A percentile compares a stretch with the other conserved stretches of the same genome.
Evolutionary conservation across 2,888 invertebrate species (phyloP).

Genomic region (Malthinus flaveolus): DNA sequence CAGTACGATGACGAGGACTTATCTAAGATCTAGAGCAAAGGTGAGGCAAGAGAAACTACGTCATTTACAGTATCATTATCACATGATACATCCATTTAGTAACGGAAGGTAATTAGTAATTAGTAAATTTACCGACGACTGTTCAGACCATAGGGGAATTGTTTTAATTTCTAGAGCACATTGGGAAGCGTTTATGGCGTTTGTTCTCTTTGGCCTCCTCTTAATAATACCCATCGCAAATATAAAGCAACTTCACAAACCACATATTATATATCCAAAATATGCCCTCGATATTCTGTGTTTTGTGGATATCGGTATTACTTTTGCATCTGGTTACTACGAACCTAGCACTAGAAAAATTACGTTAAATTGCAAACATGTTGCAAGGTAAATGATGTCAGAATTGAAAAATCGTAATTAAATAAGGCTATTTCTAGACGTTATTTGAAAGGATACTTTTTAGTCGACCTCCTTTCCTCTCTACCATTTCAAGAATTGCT

Average conservation of each 20-base stretch:
- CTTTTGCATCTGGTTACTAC: conserved; percentile 52
- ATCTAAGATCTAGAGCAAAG: conserved; percentile 40
- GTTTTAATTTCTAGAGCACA: conserved; percentile 16
- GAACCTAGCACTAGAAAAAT: conserved; percentile 47
- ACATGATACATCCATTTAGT: conserved; percentile 54
- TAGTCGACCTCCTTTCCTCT: conserved; percentile 44
- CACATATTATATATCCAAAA: no score
- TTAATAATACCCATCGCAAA: conserved; percentile 32
- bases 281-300: conserved; percentile 40
- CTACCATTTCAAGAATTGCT: no score
- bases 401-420: neutral
- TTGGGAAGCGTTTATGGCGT: conserved; percentile 31
- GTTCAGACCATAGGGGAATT: neutral
- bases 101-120: conserved; percentile 28
- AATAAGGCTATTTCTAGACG: conserved; percentile 38
- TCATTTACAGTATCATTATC: conserved; percentile 32
- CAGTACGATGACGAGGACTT: conserved; percentile 29
- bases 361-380: conserved; percentile 43
- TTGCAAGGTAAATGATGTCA: conserved; percentile 39
- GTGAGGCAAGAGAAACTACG: conserved; percentile 44
- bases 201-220: conserved; percentile 22
- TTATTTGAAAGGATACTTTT: conserved; percentile 45
- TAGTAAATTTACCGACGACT: neutral
- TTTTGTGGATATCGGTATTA: conserved; percentile 44
- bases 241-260: no score